Base-by-base conservation (phyloP, 2,113 vertebrate genomes). In the Rhodinocichla rosea region DNA sequence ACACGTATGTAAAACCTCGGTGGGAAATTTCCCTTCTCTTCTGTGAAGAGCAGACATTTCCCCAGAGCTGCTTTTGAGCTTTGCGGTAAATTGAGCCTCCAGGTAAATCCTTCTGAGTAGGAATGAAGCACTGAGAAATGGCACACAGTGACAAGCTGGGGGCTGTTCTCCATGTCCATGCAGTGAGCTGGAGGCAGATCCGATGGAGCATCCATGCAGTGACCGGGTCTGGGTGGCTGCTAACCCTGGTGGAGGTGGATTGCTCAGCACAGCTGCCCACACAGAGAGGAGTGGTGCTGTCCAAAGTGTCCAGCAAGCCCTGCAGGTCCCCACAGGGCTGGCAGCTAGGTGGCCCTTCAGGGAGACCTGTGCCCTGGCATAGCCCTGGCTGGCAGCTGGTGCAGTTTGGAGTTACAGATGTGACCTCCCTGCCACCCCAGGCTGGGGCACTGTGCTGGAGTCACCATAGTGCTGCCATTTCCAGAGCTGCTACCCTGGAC, bases 191-290 rank as follows among this genome's bases (percentile, higher is more conserved):
- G 9, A 69, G 47, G 56, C 33, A 7, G 15, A 28, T 30, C 39
- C 0, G 0, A 16, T 8, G 39, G 35, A 44, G 27, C 49, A n/a
- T 37, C 62, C 33, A 10, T 0, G 1, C 0, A 0, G 12, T 10
- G 23, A 23, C 28, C 1, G 11, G 12, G 11, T 65, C 44, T 67
- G 10, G 4, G 39, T 22, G 33, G 32, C 4, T 0, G 3, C 67
- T 49, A 6, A 37, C 15, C 27, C 28, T 1, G 0, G 2, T 2
- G 30, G 62, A 82, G 30, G 9, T 22, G 20, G 18, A 9, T 14
- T 21, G 45, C 39, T 59, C 59, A 5, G 26, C 1, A 1, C 1
- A 1, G 19, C 5, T 71, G 62, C n/a, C 49, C 40, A 7, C 65
- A 18, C 7, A 16, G 0, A 2, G 23, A 3, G 3, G 10, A 39